These are phyloP conservation scores for Sceliomorpha sp. DNA, from an alignment of 2,888 invertebrate species.

Conservation along the genomic window DNA sequence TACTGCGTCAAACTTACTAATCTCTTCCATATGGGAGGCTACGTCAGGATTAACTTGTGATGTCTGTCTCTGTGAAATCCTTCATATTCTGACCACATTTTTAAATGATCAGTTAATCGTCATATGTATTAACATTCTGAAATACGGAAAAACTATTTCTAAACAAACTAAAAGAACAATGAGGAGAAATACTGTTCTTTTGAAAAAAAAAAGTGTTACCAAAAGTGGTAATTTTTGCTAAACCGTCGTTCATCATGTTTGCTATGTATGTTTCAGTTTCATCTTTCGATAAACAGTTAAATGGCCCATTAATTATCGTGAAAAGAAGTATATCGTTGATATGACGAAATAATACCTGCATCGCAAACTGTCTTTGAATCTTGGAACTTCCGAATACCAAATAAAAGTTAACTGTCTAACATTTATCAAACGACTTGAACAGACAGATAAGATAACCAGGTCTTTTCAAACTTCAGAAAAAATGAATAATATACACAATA, in stretches of 20 bases:
- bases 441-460: conserved; percentile 35
- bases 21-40: neutral
- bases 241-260: neutral
- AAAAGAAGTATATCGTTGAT: neutral
- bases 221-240: neutral
- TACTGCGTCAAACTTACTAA: neutral
- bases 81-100: too few relatives aligned
- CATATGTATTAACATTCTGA: too few relatives aligned
- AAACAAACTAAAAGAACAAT: too few relatives aligned
- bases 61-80: neutral
- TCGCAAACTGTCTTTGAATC: conserved; percentile 12
- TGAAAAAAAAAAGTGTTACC: neutral
- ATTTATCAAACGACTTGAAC: conserved; percentile 11
- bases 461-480: conserved; percentile 45
- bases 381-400: conserved; percentile 43
- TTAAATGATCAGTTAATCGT: too few relatives aligned
- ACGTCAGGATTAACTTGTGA: too few relatives aligned
- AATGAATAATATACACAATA: conserved; percentile 31
- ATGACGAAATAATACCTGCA: neutral
- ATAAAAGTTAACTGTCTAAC: conserved; percentile 45
- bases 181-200: too few relatives aligned
- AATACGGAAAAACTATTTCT: too few relatives aligned
- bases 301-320: too few relatives aligned
- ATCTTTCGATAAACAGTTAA: too few relatives aligned
- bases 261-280: too few relatives aligned